Conservation (phyloP, 2,113 vertebrate genomes). For the Casuarius casuarius region DNA sequence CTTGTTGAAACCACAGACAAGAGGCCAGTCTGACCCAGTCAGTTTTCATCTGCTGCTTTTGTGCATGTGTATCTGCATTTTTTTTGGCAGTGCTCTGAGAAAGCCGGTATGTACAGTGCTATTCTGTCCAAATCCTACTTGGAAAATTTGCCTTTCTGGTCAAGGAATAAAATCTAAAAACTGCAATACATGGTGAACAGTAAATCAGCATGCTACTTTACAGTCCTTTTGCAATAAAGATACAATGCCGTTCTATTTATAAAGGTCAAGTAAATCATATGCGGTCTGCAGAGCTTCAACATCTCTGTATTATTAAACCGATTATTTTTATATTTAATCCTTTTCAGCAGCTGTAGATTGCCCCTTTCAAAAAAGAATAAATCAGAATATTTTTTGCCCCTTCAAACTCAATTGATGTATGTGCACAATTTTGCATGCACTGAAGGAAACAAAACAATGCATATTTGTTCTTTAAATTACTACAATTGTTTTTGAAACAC, state of each 20-base stretch:
- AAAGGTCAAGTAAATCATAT: slow-evolving; percentile 35
- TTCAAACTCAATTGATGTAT: not conserved
- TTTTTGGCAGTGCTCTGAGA: not conserved
- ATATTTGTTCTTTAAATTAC: slow-evolving; percentile 19
- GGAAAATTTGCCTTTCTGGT: not conserved
- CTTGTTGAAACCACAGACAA: not conserved
- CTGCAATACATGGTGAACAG: not conserved
- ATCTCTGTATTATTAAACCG: slow-evolving; percentile 14
- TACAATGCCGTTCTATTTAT: slow-evolving; percentile 17
- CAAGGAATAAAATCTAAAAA: not conserved
- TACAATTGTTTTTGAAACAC: slow-evolving; percentile 13
- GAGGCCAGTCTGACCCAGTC: not conserved
- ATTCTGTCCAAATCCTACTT: not conserved
- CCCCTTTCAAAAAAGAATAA: not conserved
- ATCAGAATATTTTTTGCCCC: not conserved
- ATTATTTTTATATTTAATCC: slow-evolving; percentile 2
- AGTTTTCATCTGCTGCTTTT: not conserved
- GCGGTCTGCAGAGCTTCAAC: not conserved
- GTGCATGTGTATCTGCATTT: not conserved
- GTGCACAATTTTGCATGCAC: not conserved
- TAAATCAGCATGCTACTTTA: not conserved
- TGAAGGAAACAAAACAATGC: not conserved
- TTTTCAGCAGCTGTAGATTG: not conserved
- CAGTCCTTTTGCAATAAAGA: not conserved
- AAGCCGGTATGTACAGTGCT: not conserved